A percentile compares a stretch with the other conserved stretches of the same genome.
phyloP scores from a whole-genome alignment of 2,888 invertebrate genomes.

The Entomobrya multifasciata region DNA sequence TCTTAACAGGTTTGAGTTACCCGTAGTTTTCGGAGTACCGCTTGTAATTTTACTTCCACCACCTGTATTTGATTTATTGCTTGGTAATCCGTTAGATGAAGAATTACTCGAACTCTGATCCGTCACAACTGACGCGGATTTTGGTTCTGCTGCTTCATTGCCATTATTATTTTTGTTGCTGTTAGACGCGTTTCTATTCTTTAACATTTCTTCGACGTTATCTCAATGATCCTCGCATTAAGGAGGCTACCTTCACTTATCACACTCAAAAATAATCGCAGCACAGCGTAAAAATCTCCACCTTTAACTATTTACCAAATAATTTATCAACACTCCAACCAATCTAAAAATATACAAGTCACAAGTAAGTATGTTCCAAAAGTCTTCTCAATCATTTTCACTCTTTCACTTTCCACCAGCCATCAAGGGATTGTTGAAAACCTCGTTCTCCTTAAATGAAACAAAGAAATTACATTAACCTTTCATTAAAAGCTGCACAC shows the following conservation, averaged over 20 bases:
- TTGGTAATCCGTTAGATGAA: conserved; percentile 61
- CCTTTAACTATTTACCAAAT: neutral
- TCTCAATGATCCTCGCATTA: conserved; percentile 51
- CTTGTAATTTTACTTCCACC: conserved; percentile 24
- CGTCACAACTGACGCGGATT: conserved; percentile 59
- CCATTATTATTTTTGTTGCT: conserved; percentile 74
- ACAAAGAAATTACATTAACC: too few relatives aligned
- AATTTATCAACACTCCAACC: neutral
- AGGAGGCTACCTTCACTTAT: too few relatives aligned
- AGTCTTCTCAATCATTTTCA: conserved; percentile 16
- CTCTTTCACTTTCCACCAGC: neutral
- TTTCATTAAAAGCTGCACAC: too few relatives aligned
- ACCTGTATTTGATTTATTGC: conserved; percentile 29
- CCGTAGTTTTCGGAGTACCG: conserved; percentile 37
- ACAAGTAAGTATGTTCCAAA: neutral
- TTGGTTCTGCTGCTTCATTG: conserved; percentile 59
- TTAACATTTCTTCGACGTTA: conserved; percentile 68
- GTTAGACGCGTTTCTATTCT: conserved; percentile 63
- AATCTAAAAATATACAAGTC: neutral
- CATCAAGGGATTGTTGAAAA: too few relatives aligned
- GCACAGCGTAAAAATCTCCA: neutral
- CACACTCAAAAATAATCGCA: too few relatives aligned
- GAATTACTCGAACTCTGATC: conserved; percentile 23
- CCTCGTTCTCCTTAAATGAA: too few relatives aligned
- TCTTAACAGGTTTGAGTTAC: conserved; percentile 59